Conservation (phyloP, 1,140 invertebrate species). For the Cyrtorhinus lividipennis region DNA sequence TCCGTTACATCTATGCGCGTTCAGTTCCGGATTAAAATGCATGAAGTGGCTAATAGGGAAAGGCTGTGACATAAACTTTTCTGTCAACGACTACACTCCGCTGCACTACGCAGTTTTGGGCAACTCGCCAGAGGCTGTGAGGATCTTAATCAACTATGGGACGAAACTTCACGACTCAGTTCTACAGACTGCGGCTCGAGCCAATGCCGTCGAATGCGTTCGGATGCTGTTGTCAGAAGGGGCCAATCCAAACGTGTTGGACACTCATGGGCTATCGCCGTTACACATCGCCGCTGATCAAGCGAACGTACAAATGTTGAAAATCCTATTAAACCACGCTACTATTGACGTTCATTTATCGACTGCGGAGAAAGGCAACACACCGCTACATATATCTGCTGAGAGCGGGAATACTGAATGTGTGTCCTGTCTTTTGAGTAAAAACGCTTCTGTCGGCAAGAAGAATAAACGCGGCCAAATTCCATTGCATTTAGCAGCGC, state of each 20-base stretch:
- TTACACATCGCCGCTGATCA: conserved; percentile 62
- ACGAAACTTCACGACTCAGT: conserved; percentile 53
- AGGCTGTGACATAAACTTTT: conserved; percentile 46
- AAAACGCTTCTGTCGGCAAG: conserved; percentile 50
- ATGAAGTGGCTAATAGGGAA: conserved; percentile 48
- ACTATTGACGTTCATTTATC: conserved; percentile 23
- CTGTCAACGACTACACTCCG: conserved; percentile 41
- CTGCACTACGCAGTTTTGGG: conserved; percentile 69
- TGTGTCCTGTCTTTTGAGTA: conserved; percentile 49
- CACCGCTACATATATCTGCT: conserved; percentile 66
- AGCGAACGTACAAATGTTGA: conserved; percentile 48
- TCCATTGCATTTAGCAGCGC: conserved; percentile 57
- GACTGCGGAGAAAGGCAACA: conserved; percentile 29
- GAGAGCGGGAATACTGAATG: conserved; percentile 53
- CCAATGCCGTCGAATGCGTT: conserved; percentile 56
- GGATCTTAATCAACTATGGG: conserved; percentile 49
- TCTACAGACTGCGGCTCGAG: conserved; percentile 57
- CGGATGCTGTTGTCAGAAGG: conserved; percentile 53
- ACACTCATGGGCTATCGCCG: conserved; percentile 54
- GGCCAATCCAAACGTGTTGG: conserved; percentile 48
- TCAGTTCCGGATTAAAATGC: conserved; percentile 55
- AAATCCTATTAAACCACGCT: conserved; percentile 27
- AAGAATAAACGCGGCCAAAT: conserved; percentile 62
- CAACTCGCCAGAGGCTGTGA: conserved; percentile 53
- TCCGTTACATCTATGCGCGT: conserved; percentile 57